A percentile compares a stretch with the other conserved stretches of the same genome.
These are phyloP conservation scores for Antrozous pallidus DNA, from an alignment of 2,797 vertebrate species.

Conservation along the genomic window DNA sequence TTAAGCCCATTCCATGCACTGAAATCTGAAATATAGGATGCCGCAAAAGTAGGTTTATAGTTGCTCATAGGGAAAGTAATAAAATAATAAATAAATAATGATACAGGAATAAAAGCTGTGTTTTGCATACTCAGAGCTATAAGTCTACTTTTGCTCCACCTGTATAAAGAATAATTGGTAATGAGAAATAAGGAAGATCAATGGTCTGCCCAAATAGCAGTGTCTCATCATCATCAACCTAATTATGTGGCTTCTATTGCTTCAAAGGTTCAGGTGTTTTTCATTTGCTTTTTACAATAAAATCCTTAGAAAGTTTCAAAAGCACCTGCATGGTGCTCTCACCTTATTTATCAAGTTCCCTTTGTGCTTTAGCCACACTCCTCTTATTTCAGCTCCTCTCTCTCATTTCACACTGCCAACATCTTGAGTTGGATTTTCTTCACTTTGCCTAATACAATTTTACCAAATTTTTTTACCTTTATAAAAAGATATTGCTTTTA, in stretches of 20 bases:
- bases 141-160: background rate
- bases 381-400: background rate
- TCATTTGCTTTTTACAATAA: background rate
- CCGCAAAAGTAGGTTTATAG: background rate
- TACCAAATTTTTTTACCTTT: background rate
- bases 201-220: background rate
- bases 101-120: background rate
- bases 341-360: background rate
- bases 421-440: background rate
- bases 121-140: background rate
- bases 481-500: background rate
- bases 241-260: background rate
- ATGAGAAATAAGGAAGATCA: background rate
- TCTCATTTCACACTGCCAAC: background rate
- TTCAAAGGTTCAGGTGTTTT: background rate
- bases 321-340: background rate
- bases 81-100: background rate
- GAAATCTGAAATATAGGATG: background rate
- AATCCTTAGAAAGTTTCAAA: background rate
- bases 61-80: background rate
- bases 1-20: background rate
- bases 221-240: background rate
- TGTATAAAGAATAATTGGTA: background rate
- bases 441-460: background rate
- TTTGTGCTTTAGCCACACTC: background rate